A percentile compares a stretch with the other conserved stretches of the same genome.
phyloP scores from a whole-genome alignment of 2,113 vertebrate genomes.

The Colistium nudipinnis region DNA sequence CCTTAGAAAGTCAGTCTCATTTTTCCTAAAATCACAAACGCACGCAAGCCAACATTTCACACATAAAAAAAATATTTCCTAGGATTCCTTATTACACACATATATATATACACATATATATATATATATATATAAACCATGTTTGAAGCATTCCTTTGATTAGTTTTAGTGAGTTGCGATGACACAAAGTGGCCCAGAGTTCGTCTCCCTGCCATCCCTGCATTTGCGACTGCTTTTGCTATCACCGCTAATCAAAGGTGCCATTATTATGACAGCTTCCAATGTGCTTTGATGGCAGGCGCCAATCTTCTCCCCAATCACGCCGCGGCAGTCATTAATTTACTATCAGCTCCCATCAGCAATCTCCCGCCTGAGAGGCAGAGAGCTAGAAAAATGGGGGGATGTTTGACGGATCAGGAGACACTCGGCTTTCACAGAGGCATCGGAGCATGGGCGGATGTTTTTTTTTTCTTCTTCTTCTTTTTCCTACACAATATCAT shows the following conservation, averaged over 20 bases:
- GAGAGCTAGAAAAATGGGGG: constrained; percentile 76
- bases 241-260: constrained; percentile 72
- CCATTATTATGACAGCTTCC: constrained; percentile 74
- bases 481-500: constrained; percentile 10
- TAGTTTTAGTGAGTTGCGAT: constrained; percentile 30
- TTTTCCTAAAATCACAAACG: background rate
- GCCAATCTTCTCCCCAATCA: constrained; percentile 83
- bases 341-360: constrained; percentile 81
- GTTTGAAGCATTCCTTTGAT: constrained; percentile 37
- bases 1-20: too few relatives aligned
- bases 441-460: constrained; percentile 49
- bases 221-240: constrained; percentile 74
- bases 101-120: constrained; percentile 17
- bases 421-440: constrained; percentile 28
- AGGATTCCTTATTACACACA: constrained; percentile 15
- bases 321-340: constrained; percentile 82
- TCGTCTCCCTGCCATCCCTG: constrained; percentile 27
- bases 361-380: constrained; percentile 78
- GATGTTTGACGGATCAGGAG: constrained; percentile 56
- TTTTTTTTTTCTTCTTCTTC: too few relatives aligned
- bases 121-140: background rate
- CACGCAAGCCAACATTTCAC: constrained; percentile 23
- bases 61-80: constrained; percentile 27
- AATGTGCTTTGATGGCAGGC: constrained; percentile 77
- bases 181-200: constrained; percentile 33